Percentiles rank a stretch among this genome's conserved stretches.
Conservation (phyloP, 2,113 vertebrate species). For the Thymallus thymallus region DNA sequence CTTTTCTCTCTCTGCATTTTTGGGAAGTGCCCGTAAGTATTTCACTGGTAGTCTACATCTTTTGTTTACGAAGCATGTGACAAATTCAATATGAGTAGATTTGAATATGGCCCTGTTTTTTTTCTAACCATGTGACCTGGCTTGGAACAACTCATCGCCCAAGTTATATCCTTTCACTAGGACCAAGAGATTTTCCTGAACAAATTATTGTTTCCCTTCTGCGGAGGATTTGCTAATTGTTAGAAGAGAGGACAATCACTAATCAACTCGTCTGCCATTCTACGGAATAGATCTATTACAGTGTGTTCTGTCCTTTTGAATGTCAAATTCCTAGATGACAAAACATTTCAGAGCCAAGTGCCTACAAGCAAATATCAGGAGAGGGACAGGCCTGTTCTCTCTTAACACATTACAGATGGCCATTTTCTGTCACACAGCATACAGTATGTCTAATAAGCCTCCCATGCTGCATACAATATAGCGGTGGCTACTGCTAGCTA, state of each 20-base stretch:
- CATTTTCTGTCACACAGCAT: not conserved
- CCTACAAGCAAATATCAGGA: not conserved
- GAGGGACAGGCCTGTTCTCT: not conserved
- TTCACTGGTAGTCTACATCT: no score
- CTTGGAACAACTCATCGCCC: no score
- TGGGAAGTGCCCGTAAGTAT: no score
- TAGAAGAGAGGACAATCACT: not conserved
- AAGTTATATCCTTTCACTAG: no score
- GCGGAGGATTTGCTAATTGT: not conserved
- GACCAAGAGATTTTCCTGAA: no score
- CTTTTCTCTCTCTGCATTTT: no score
- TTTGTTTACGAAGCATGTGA: no score
- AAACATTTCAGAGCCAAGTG: not conserved
- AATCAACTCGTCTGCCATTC: not conserved
- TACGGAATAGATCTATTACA: not conserved
- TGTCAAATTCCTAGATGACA: no score
- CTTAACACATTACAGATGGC: not conserved
- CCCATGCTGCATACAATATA: not conserved
- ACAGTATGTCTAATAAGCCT: not conserved
- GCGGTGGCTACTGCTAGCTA: no score
- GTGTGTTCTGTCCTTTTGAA: not conserved
- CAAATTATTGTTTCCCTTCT: not conserved
- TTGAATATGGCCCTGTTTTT: no score
- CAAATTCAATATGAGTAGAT: no score
- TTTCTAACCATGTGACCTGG: no score